Evolutionary conservation across 2,113 vertebrate genomes (phyloP).

Genomic region (Oryzias woworae): DNA sequence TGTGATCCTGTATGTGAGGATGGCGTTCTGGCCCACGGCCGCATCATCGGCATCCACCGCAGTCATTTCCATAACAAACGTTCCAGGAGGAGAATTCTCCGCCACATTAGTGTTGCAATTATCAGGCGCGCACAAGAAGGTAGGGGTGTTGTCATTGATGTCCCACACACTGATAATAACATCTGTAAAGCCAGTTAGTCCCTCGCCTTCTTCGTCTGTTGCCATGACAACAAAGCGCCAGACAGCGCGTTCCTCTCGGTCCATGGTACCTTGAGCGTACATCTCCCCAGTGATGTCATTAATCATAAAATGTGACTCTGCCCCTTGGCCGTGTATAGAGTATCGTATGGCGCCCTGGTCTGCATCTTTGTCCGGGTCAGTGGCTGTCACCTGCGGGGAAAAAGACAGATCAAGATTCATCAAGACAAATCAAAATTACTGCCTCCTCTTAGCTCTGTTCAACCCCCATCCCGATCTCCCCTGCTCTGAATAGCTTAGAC

Average conservation of each 20-base stretch:
- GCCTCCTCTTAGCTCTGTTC: constrained; percentile 41
- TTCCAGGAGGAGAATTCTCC: constrained; percentile 83
- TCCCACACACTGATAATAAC: constrained; percentile 89
- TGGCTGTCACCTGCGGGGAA: constrained; percentile 82
- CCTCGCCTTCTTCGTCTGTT: constrained; percentile 87
- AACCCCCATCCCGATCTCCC: constrained; percentile 15
- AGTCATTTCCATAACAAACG: constrained; percentile 83
- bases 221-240: constrained; percentile 91
- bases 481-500: constrained; percentile 33
- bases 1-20: constrained; percentile 82
- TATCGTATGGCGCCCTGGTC: constrained; percentile 85
- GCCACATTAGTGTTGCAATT: constrained; percentile 80
- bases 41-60: constrained; percentile 85
- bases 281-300: constrained; percentile 86
- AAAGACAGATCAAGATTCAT: constrained; percentile 55
- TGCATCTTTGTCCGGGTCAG: constrained; percentile 85
- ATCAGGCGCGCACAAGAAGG: constrained; percentile 80
- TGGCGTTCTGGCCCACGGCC: constrained; percentile 83
- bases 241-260: constrained; percentile 83
- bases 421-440: constrained; percentile 38
- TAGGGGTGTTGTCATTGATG: constrained; percentile 86
- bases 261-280: constrained; percentile 83
- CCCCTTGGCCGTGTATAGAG: constrained; percentile 86
- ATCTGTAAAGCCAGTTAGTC: constrained; percentile 88
- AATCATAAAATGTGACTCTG: constrained; percentile 85